Base-by-base conservation (phyloP, 2,888 invertebrate genomes). In the Brachypalpus laphriformis region DNA sequence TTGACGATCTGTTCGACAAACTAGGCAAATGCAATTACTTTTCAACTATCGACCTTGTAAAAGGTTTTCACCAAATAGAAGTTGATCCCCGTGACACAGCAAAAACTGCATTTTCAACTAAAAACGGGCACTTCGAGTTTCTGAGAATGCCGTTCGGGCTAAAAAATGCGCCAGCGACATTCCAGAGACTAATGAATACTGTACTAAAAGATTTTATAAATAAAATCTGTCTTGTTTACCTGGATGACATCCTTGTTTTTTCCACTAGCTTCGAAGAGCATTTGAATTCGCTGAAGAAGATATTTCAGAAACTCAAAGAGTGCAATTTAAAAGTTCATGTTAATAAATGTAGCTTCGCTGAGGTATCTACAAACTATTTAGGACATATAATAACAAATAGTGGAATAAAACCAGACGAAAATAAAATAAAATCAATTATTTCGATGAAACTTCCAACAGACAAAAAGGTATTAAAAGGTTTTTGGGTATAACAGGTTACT, bases 111-210 rank as follows among this genome's bases (percentile, higher is more conserved):
- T n/a, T n/a, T n/a, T n/a, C n/a, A n/a, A n/a, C 87, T 0, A 81
- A 87, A 6, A 40, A 47, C 1, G 88, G 88, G 0, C 88, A 89
- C 49, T 65, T 20, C 14, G 45, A 61, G 14, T 61, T 51, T 25
- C 5, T 51, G 7, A 11, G 51, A 1, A 25, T 51, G 49, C 49
- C 22, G 14, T 51, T 51, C n/a, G 25, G 49, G 6, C 7, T 51
- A 2, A 54, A 54, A 54, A 63, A 42, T n/a, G 42, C 45, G 11
- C 63, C 65, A 34, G 47, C 47, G 40, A 63, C 63, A 45, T 63
- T 42, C 45, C 47, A 63, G 34, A 45, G 47, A 25, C 9, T 65
- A 4, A 65, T 28, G 49, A 47, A 65, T 9, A 1, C 22, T 3
- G 20, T 65, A 11, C 11, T 45, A n/a, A 49, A 45, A 11, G 34